These are phyloP conservation scores for Bufo bufo DNA, from an alignment of 2,113 vertebrate species.

Conservation along the genomic window DNA sequence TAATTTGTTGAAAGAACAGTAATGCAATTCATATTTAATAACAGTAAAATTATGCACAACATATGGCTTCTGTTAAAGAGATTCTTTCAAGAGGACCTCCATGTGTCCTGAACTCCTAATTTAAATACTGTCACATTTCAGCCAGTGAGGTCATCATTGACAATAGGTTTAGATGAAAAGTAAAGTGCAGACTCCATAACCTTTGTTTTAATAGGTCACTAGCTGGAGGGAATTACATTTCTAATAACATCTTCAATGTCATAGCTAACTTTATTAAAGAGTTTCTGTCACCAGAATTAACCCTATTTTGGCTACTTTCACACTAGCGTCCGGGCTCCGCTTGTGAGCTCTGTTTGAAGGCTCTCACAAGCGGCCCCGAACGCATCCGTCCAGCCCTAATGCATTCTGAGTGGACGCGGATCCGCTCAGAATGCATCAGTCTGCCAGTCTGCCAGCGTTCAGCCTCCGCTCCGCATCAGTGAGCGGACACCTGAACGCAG, in stretches of 20 bases:
- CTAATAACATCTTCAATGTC: background rate
- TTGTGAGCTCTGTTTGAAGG: too few species aligned
- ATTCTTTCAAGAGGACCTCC: constrained; percentile 16
- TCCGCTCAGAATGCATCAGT: too few species aligned
- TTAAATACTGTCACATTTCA: constrained; percentile 36
- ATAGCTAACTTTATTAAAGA: background rate
- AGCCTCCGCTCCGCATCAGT: too few species aligned
- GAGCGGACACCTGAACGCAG: too few species aligned
- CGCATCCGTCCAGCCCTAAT: too few species aligned
- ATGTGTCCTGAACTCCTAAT: background rate
- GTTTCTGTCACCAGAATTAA: too few species aligned
- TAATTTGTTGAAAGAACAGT: constrained; percentile 44
- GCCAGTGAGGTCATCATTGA: constrained; percentile 39
- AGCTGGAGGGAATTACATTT: constrained; percentile 10
- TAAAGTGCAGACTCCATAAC: constrained; percentile 15
- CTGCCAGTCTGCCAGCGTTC: too few species aligned
- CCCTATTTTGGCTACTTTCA: too few species aligned
- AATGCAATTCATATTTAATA: constrained; percentile 46
- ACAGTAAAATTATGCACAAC: constrained; percentile 20
- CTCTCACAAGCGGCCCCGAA: too few species aligned
- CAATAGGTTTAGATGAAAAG: constrained; percentile 34
- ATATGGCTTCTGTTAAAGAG: constrained; percentile 39
- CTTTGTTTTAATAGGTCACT: constrained; percentile 5
- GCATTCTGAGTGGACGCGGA: too few species aligned
- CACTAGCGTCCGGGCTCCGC: too few species aligned